A percentile compares a stretch with the other conserved stretches of the same genome.
These are phyloP conservation scores for Scaptomyza graminum DNA, from an alignment of 1,140 invertebrate genomes.

Conservation along the genomic window DNA sequence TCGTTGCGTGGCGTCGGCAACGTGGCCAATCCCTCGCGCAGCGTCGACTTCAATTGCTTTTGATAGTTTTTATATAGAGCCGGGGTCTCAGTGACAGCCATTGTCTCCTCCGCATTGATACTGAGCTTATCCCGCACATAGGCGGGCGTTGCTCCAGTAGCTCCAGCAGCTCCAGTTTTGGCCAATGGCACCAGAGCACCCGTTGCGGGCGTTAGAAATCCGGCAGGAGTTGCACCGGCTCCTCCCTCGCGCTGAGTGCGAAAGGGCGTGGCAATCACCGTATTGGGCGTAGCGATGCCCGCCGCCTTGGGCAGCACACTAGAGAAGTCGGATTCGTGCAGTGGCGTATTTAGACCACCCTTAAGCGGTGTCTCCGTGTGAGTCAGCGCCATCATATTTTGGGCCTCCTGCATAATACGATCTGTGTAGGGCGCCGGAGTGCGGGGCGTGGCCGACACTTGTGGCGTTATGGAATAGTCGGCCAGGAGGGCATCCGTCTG, in stretches of 20 bases:
- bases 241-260: slow-evolving; percentile 84
- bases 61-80: slow-evolving; percentile 87
- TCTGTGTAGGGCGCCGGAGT: slow-evolving; percentile 92
- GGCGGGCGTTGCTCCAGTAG: slow-evolving; percentile 77
- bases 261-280: slow-evolving; percentile 96
- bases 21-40: slow-evolving; percentile 89
- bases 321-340: slow-evolving; percentile 95
- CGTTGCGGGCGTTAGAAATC: slow-evolving; percentile 85
- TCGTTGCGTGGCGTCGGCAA: slow-evolving; percentile 97
- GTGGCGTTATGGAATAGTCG: slow-evolving; percentile 95
- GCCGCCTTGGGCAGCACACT: slow-evolving; percentile 91
- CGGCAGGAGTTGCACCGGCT: slow-evolving; percentile 82
- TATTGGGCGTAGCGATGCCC: slow-evolving; percentile 95
- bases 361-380: slow-evolving; percentile 99
- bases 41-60: slow-evolving; percentile 89
- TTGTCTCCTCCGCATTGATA: slow-evolving; percentile 95
- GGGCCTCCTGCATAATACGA: slow-evolving; percentile 94
- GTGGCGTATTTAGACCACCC: slow-evolving; percentile 96
- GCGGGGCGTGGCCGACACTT: slow-evolving; percentile 91
- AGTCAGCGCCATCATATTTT: slow-evolving; percentile 98
- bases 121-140: slow-evolving; percentile 95
- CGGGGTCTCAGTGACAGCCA: slow-evolving; percentile 88
- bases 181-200: slow-evolving; percentile 82
- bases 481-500: slow-evolving; percentile 94
- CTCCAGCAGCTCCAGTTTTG: slow-evolving; percentile 39